phyloP scores from a whole-genome alignment of 1,140 invertebrate species.

The Brachionus calyciflorus region DNA sequence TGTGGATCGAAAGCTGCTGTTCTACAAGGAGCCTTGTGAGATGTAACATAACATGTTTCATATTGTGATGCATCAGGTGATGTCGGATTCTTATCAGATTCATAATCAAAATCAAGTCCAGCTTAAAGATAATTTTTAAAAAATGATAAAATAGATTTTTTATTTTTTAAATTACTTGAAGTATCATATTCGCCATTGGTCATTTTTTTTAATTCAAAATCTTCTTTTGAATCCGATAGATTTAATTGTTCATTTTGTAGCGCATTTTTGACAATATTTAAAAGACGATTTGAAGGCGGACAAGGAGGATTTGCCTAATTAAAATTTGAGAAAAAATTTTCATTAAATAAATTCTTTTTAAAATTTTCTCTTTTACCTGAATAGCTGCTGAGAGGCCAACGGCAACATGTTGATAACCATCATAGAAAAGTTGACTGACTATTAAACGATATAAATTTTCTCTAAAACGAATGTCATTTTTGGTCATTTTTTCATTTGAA shows the following conservation, averaged over 20 bases:
- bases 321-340: neutral
- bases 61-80: constrained; percentile 91
- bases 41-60: constrained; percentile 97
- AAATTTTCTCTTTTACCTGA: neutral
- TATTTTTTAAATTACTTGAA: neutral
- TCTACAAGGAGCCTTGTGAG: constrained; percentile 91
- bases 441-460: constrained; percentile 46
- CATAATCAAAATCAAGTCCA: constrained; percentile 83
- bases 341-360: neutral
- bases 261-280: constrained; percentile 80
- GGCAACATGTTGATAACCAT: constrained; percentile 86
- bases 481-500: constrained; percentile 20
- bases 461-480: constrained; percentile 27
- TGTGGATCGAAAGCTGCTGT: constrained; percentile 89
- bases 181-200: neutral
- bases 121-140: constrained; percentile 53
- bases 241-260: constrained; percentile 70
- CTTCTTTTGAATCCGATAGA: constrained; percentile 51
- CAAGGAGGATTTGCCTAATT: constrained; percentile 80
- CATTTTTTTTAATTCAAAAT: constrained; percentile 42
- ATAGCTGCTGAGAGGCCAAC: constrained; percentile 70
- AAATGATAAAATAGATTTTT: neutral
- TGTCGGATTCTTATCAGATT: constrained; percentile 81
- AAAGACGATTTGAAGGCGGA: constrained; percentile 85
- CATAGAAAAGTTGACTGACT: constrained; percentile 69